Percentiles rank a stretch among this genome's conserved stretches.
Evolutionary conservation across 2,888 invertebrate genomes (phyloP).

Genomic region (Lycaena phlaeas): DNA sequence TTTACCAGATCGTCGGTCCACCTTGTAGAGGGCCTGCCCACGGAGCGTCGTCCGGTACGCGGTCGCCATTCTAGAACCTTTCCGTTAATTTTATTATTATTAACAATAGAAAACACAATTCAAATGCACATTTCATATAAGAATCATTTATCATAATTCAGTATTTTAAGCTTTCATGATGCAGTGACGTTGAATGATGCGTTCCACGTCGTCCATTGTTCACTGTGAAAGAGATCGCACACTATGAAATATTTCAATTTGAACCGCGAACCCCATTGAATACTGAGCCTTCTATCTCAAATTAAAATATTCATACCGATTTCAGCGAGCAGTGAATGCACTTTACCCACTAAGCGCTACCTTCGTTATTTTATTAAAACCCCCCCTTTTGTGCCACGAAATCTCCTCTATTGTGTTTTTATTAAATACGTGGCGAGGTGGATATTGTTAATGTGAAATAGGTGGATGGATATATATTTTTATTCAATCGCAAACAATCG

Average conservation of each 20-base stretch:
- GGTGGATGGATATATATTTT: too few species aligned
- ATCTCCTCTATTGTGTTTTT: not conserved
- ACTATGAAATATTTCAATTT: conserved; percentile 64
- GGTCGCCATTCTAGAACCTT: too few species aligned
- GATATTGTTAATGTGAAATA: not conserved
- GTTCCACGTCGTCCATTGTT: conserved; percentile 57
- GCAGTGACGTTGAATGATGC: conserved; percentile 68
- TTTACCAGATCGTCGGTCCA: too few species aligned
- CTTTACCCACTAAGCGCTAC: conserved; percentile 21
- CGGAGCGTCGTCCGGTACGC: too few species aligned
- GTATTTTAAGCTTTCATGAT: too few species aligned
- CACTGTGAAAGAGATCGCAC: conserved; percentile 62
- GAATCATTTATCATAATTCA: conserved; percentile 1
- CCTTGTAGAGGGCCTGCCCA: too few species aligned
- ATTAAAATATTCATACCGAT: conserved; percentile 53
- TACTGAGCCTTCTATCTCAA: conserved; percentile 40
- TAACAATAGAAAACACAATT: too few species aligned
- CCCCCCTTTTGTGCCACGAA: conserved; percentile 3
- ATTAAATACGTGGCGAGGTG: not conserved
- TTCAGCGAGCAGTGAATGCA: conserved; percentile 31
- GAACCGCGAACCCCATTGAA: conserved; percentile 58
- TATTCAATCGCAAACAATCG: too few species aligned
- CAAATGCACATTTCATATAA: too few species aligned
- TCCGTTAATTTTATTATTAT: too few species aligned
- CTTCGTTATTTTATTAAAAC: conserved; percentile 14